Evolutionary conservation across 2,113 vertebrate genomes (phyloP).

Genomic region (Nestor notabilis): DNA sequence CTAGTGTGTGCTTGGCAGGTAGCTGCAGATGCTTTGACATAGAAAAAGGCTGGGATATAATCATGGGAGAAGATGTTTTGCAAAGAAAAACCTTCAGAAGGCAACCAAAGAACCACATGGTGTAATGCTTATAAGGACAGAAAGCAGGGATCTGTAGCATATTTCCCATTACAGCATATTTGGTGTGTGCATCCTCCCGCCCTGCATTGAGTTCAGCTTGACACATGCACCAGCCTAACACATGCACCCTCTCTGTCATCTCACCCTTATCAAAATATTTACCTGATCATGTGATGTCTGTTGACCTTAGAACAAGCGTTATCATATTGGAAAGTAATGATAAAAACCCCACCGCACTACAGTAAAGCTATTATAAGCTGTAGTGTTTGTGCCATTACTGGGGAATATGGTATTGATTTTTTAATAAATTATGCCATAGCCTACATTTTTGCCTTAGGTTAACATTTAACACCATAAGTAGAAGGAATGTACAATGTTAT

Average conservation of each 20-base stretch:
- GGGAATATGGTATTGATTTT: constrained; percentile 69
- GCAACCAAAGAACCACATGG: rapidly evolving
- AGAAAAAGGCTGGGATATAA: not conserved
- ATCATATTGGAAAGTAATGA: constrained; percentile 65
- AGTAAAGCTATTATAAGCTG: constrained; percentile 65
- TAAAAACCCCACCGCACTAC: constrained; percentile 39
- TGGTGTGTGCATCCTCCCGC: rapidly evolving
- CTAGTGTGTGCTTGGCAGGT: not conserved
- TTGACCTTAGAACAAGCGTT: constrained; percentile 61
- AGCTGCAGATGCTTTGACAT: not conserved
- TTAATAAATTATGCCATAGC: constrained; percentile 65
- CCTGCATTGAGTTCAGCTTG: rapidly evolving
- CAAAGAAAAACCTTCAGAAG: not conserved
- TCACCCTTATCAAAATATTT: not conserved
- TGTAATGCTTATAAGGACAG: rapidly evolving
- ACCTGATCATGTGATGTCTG: constrained; percentile 34
- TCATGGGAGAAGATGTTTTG: not conserved
- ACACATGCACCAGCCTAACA: not conserved
- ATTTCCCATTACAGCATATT: rapidly evolving
- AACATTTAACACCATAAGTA: constrained; percentile 48
- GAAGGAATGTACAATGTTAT: not conserved
- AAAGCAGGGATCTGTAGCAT: not conserved
- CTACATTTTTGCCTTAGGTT: constrained; percentile 61
- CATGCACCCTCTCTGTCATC: not conserved
- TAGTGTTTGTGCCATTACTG: constrained; percentile 58